These are phyloP conservation scores for Polypedilum pembai DNA, from an alignment of 1,140 invertebrate genomes.

Conservation along the genomic window DNA sequence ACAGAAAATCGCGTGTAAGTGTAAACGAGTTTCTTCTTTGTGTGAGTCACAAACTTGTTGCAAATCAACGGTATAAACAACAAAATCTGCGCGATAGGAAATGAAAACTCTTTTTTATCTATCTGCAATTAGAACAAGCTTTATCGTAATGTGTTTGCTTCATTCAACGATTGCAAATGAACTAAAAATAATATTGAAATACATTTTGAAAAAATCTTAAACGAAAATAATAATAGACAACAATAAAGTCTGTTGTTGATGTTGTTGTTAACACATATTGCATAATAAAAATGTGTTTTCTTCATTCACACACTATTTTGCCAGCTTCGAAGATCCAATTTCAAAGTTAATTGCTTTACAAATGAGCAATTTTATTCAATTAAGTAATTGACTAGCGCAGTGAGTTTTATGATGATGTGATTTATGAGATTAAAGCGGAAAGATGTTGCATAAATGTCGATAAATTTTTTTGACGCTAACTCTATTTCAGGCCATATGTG, in stretches of 20 bases:
- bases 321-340: neutral
- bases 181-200: too few relatives aligned
- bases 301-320: too few relatives aligned
- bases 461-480: neutral
- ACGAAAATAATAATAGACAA: neutral
- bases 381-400: neutral
- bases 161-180: too few relatives aligned
- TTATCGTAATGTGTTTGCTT: too few relatives aligned
- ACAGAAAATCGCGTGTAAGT: neutral
- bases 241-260: neutral
- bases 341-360: constrained; percentile 22
- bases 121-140: too few relatives aligned
- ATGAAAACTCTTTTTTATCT: too few relatives aligned
- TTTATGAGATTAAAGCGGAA: neutral
- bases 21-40: neutral
- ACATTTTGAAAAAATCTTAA: too few relatives aligned
- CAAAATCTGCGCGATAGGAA: too few relatives aligned
- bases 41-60: too few relatives aligned
- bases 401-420: neutral
- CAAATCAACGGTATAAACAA: too few relatives aligned
- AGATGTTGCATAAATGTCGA: constrained; percentile 5
- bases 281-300: neutral
- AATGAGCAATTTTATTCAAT: constrained; percentile 22
- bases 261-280: neutral
- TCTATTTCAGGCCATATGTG: neutral